These are phyloP conservation scores for Enteromius trimaculatus DNA, from an alignment of 2,797 vertebrate genomes.

Conservation along the genomic window DNA sequence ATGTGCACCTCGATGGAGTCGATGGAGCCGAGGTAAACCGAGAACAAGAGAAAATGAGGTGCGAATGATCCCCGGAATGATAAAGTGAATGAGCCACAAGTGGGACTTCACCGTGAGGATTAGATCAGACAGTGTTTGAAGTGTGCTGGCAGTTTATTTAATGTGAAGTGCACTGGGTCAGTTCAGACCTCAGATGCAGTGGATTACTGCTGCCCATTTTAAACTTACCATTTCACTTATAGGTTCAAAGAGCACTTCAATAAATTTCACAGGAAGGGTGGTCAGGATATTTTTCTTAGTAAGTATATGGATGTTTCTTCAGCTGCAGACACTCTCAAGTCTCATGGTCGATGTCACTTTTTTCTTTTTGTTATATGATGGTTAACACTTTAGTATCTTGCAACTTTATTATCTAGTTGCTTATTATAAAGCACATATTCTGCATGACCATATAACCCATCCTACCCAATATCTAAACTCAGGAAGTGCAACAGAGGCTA, in stretches of 20 bases:
- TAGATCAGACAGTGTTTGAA: slow-evolving; percentile 51
- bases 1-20: slow-evolving; percentile 58
- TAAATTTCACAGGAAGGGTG: slow-evolving; percentile 4
- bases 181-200: slow-evolving; percentile 37
- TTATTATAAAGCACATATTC: slow-evolving; percentile 4
- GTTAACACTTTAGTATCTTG: background rate
- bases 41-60: slow-evolving; percentile 51
- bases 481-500: no score
- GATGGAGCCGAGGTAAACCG: slow-evolving; percentile 63
- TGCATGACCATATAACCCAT: background rate
- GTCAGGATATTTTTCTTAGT: slow-evolving; percentile 6
- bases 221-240: background rate
- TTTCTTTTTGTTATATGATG: background rate
- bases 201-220: slow-evolving; percentile 38
- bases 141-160: slow-evolving; percentile 31
- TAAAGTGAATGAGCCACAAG: slow-evolving; percentile 27
- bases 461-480: background rate
- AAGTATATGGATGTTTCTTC: slow-evolving; percentile 7
- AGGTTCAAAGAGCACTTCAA: slow-evolving; percentile 15
- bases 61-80: slow-evolving; percentile 53
- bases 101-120: slow-evolving; percentile 41
- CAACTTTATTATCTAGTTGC: background rate
- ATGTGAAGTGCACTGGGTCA: slow-evolving; percentile 30
- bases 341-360: background rate
- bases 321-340: background rate